phyloP scores from a whole-genome alignment of 2,888 invertebrate species.

The Scaptomyza cyrtandrae region DNA sequence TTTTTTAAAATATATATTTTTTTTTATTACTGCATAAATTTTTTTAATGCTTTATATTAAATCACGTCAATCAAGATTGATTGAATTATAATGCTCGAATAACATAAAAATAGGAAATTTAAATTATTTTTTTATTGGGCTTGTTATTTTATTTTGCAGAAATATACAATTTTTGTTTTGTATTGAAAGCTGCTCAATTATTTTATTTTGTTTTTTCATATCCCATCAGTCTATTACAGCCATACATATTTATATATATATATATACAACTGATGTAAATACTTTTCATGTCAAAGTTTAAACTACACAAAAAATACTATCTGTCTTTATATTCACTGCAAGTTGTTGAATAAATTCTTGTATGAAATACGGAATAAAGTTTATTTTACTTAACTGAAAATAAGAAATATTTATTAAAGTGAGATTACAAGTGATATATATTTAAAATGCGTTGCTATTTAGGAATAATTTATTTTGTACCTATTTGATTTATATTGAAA shows the following conservation, averaged over 20 bases:
- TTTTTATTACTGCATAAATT: neutral
- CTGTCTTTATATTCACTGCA: too few species aligned
- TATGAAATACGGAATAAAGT: too few species aligned
- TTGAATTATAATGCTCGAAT: slow-evolving; percentile 23
- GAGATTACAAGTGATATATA: too few species aligned
- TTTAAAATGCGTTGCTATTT: too few species aligned
- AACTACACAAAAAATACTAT: too few species aligned
- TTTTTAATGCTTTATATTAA: slow-evolving; percentile 9
- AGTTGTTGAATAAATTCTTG: too few species aligned
- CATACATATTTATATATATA: too few species aligned
- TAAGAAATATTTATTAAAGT: too few species aligned
- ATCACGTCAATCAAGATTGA: slow-evolving; percentile 12
- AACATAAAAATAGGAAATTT: neutral
- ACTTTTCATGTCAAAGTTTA: too few species aligned
- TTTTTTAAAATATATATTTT: slow-evolving; percentile 11
- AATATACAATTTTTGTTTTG: neutral
- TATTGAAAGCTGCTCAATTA: slow-evolving; percentile 1
- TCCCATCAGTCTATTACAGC: neutral
- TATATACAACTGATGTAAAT: too few species aligned
- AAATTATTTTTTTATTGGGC: neutral
- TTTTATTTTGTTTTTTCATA: neutral
- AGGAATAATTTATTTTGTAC: too few species aligned
- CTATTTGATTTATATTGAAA: neutral
- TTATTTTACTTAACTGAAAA: too few species aligned
- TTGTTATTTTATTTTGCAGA: neutral